Evolutionary conservation across 2,113 vertebrate genomes (phyloP), one percentile per base, ranked within the genome.

Genomic region (Bubo blakistoni): DNA sequence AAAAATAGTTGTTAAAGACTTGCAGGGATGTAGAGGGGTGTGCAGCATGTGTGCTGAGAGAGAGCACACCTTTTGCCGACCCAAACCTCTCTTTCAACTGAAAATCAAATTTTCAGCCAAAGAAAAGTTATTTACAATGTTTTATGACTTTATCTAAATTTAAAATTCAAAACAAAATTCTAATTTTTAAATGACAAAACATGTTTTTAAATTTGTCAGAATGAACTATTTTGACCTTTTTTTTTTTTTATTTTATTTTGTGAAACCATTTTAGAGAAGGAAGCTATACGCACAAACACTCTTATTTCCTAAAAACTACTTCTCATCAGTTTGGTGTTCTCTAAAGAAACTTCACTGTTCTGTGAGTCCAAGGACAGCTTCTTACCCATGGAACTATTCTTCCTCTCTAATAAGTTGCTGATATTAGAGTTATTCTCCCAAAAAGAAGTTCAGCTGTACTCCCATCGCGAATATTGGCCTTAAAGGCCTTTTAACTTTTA

Each of bases 401-500:
- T 74, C 22, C 27, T 81, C 13, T 65, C 44, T 76, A 74, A 30
- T 57, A 91, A 49, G 26, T 69, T 71, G 51, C 17, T 87, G 51
- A 92, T 94, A 91, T 34, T 47, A 71, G 29, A 67, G 36, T 81
- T 88, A 83, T 59, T 62, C 47, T 89, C 47, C 36, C 55, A 13
- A 0, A 0, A 59, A 78, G 78, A 77, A 71, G 55, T 78, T 82
- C 58, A 89, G 19, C 58, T 95, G 32, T 72, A 14, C 11, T 94
- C 26, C 38, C 51, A 71, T 44, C 7, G 1, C 57, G 83, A 84
- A 77, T 72, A 81, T 21, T 85, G 69, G 15, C 42, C 86, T 91
- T 86, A 92, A 94, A 95, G 61, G n/a, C 26, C 80, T 87, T 94
- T 97, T 81, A 93, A 94, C 38, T 78, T 88, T 70, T 81, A 79